Conservation (phyloP, 2,113 vertebrate species). For the Nesospiza acunhae region DNA sequence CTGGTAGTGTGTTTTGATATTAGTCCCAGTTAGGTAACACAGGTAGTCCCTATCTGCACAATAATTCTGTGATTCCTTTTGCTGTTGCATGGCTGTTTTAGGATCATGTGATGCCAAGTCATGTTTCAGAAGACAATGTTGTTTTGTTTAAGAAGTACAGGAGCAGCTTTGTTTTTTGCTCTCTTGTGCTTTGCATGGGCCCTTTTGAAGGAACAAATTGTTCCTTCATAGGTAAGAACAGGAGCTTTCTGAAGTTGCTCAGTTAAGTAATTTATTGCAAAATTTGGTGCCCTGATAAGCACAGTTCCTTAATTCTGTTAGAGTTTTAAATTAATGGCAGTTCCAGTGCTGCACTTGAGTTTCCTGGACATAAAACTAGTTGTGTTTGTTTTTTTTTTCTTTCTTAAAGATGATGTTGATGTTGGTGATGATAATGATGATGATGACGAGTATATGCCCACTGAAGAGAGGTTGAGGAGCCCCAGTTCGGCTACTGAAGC, state of each 20-base stretch:
- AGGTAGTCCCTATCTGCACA: background rate
- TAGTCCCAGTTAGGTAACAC: background rate
- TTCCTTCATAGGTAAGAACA: background rate
- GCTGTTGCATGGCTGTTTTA: background rate
- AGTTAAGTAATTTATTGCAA: background rate
- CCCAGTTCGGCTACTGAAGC: background rate
- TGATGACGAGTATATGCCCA: background rate
- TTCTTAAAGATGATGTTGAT: background rate
- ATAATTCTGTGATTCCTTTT: background rate
- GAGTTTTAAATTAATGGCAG: background rate
- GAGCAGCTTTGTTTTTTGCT: background rate
- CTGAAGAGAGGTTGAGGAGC: background rate
- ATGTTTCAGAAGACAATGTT: background rate
- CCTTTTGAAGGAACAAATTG: background rate
- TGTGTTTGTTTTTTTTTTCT: background rate
- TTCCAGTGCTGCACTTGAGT: background rate
- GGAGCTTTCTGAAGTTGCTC: background rate
- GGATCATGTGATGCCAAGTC: background rate
- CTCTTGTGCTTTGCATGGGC: background rate
- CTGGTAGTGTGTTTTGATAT: background rate
- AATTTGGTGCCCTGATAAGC: background rate
- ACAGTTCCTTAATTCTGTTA: background rate
- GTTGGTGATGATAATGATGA: background rate
- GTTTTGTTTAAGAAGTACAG: background rate
- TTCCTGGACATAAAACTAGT: background rate